Percentiles rank a stretch among this genome's conserved stretches.
Conservation (phyloP, 2,888 invertebrate species). For the Dasysyrphus tricinctus region DNA sequence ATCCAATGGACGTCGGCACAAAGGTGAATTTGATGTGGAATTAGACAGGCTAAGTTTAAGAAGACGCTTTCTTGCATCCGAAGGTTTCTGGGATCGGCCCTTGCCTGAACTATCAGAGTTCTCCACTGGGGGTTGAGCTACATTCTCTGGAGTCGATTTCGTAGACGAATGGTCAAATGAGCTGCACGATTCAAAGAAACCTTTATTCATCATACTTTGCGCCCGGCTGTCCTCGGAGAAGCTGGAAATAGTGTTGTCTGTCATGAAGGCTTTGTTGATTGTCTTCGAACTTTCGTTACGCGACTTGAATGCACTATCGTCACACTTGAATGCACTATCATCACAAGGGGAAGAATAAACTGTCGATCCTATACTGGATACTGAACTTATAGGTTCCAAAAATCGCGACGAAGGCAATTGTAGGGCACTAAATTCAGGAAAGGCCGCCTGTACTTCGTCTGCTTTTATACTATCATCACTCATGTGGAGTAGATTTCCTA, state of each 20-base stretch:
- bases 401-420: conserved; percentile 58
- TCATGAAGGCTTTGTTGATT: conserved; percentile 59
- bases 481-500: conserved; percentile 58
- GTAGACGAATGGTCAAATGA: conserved; percentile 60
- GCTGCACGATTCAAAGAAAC: conserved; percentile 56
- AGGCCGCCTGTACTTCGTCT: conserved; percentile 12
- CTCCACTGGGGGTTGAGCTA: conserved; percentile 40
- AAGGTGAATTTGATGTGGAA: conserved; percentile 77
- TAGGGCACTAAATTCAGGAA: conserved; percentile 43
- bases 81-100: conserved; percentile 60
- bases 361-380: conserved; percentile 56
- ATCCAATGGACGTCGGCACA: conserved; percentile 45
- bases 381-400: conserved; percentile 55
- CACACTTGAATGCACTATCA: conserved; percentile 62
- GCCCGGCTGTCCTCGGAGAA: conserved; percentile 55
- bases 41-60: conserved; percentile 78
- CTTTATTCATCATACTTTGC: conserved; percentile 62
- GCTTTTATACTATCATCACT: conserved; percentile 65
- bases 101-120: conserved; percentile 86
- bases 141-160: conserved; percentile 69
- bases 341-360: conserved; percentile 33
- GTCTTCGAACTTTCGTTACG: conserved; percentile 64
- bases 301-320: conserved; percentile 64
- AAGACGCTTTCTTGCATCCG: conserved; percentile 78
- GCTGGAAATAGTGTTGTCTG: conserved; percentile 57